Evolutionary conservation across 2,797 vertebrate species (phyloP).

Genomic region (Melanotaenia maccullochi): DNA sequence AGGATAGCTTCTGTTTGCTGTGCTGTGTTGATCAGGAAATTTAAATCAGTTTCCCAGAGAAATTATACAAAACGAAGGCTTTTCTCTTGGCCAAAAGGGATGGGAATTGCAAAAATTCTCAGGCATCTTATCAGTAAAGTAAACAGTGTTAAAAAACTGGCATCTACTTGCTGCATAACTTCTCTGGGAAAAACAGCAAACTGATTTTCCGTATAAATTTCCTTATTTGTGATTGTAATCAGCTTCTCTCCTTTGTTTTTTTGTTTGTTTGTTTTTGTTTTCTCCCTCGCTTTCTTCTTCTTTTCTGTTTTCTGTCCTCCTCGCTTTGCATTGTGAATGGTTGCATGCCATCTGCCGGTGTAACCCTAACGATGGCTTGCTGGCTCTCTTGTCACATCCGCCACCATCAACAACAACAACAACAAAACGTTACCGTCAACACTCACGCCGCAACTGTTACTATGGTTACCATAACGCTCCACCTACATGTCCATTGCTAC

Average conservation of each 20-base stretch:
- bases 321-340: conserved; percentile 96
- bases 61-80: conserved; percentile 12
- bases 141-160: not conserved
- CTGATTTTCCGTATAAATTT: conserved; percentile 92
- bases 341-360: conserved; percentile 98
- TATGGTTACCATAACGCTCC: conserved; percentile 93
- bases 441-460: conserved; percentile 74
- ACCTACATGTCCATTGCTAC: conserved; percentile 98
- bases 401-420: conserved; percentile 71
- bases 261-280: conserved; percentile 65
- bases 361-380: conserved; percentile 97
- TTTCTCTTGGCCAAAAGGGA: conserved; percentile 32
- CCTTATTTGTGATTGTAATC: conserved; percentile 98
- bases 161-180: conserved; percentile 37
- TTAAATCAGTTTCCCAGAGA: conserved; percentile 83
- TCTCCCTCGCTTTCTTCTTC: conserved; percentile 74
- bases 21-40: conserved; percentile 77
- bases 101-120: conserved; percentile 27
- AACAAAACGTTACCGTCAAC: conserved; percentile 39
- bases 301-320: conserved; percentile 80
- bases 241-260: conserved; percentile 90
- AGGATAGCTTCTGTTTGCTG: conserved; percentile 71
- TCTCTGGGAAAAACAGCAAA: conserved; percentile 90
- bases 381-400: conserved; percentile 89
- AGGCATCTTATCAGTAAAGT: conserved; percentile 15